phyloP scores from a whole-genome alignment of 1,140 invertebrate species.

The Lethrus apterus region DNA sequence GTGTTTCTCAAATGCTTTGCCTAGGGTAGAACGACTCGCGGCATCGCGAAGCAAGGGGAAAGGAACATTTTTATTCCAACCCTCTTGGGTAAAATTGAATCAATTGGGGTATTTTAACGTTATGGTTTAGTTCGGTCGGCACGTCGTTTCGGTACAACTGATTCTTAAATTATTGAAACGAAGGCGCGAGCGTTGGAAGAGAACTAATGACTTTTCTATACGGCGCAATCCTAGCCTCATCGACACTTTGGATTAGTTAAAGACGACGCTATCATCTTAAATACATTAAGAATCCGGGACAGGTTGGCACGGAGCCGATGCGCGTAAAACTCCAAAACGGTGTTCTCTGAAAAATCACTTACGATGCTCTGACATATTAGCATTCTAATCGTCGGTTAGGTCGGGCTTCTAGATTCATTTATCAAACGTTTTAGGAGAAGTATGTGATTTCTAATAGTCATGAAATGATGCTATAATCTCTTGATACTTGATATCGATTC shows the following conservation, averaged over 20 bases:
- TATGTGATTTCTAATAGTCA: constrained; percentile 2
- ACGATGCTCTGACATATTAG: constrained; percentile 20
- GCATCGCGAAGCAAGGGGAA: constrained; percentile 13
- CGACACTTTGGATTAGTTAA: constrained; percentile 6
- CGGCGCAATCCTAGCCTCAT: constrained; percentile 1
- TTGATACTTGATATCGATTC: too few species aligned
- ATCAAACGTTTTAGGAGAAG: constrained; percentile 14
- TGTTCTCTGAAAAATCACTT: constrained; percentile 18
- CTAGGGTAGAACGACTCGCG: constrained; percentile 18
- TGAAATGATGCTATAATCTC: too few species aligned
- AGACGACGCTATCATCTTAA: constrained; percentile 1
- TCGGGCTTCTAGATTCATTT: constrained; percentile 9
- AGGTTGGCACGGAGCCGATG: not conserved
- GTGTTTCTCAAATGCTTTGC: constrained; percentile 28
- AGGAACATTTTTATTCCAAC: constrained; percentile 28
- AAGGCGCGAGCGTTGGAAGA: constrained; percentile 5
- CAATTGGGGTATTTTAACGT: constrained; percentile 30
- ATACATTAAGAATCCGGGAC: constrained; percentile 1
- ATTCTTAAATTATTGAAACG: constrained; percentile 21
- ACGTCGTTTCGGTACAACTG: constrained; percentile 22
- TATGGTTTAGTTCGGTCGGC: constrained; percentile 25
- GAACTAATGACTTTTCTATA: constrained; percentile 19
- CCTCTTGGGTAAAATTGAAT: constrained; percentile 32
- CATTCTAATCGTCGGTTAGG: constrained; percentile 20
- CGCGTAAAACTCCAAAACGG: not conserved